Evolutionary conservation across 2,888 invertebrate genomes (phyloP).

Genomic region (Drosophila picticornis): DNA sequence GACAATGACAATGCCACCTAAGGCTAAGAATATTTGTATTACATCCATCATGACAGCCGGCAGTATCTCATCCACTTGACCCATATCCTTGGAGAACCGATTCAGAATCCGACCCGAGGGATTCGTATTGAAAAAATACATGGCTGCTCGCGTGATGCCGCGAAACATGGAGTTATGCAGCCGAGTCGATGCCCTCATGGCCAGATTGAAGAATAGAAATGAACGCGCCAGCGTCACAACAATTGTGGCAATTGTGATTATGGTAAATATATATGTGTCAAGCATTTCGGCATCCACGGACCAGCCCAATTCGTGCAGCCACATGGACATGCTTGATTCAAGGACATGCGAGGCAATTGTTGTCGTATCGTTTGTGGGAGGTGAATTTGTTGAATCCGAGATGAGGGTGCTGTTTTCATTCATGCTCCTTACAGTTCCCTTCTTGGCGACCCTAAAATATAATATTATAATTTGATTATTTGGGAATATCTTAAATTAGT

Average conservation of each 20-base stretch:
- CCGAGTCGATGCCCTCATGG: conserved; percentile 90
- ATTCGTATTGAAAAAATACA: conserved; percentile 95
- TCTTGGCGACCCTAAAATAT: conserved; percentile 65
- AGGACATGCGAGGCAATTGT: conserved; percentile 14
- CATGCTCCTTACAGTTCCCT: conserved; percentile 46
- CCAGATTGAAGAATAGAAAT: conserved; percentile 86
- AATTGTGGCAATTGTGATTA: conserved; percentile 85
- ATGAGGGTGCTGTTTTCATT: conserved; percentile 28
- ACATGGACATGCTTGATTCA: conserved; percentile 58
- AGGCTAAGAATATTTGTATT: conserved; percentile 91
- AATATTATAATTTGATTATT: background rate
- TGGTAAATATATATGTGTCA: conserved; percentile 86
- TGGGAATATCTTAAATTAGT: background rate
- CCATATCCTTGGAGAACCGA: conserved; percentile 96
- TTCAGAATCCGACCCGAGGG: conserved; percentile 93
- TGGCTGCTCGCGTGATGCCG: conserved; percentile 92
- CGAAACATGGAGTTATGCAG: conserved; percentile 94
- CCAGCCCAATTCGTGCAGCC: conserved; percentile 66
- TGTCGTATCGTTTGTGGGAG: conserved; percentile 47
- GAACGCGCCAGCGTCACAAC: conserved; percentile 84
- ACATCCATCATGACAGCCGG: conserved; percentile 85
- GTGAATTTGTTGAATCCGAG: conserved; percentile 9
- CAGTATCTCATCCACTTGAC: conserved; percentile 86
- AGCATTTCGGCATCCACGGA: conserved; percentile 72
- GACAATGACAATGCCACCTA: conserved; percentile 92